phyloP scores from a whole-genome alignment of 2,797 vertebrate species.

The Psittacula derbiana region DNA sequence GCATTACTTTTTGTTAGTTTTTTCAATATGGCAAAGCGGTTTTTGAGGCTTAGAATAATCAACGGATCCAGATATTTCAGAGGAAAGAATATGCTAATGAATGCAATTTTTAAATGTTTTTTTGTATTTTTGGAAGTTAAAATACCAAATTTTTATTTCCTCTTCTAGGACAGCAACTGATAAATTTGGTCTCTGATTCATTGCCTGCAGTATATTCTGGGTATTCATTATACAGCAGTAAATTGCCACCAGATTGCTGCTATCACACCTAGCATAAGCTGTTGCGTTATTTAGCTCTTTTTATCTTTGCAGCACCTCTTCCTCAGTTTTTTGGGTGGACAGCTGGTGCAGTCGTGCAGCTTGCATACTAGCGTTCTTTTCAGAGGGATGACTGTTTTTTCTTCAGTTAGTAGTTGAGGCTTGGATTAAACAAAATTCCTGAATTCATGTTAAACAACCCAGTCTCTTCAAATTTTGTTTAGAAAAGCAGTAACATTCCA shows the following conservation, averaged over 20 bases:
- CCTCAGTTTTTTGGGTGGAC: neutral
- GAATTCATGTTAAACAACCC: neutral
- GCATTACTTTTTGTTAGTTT: neutral
- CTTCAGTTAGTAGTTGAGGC: neutral
- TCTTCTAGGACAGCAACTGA: neutral
- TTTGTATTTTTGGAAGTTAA: neutral
- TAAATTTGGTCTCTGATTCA: conserved; percentile 41
- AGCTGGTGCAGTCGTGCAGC: neutral
- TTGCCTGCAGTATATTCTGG: conserved; percentile 22
- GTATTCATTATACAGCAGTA: conserved; percentile 37
- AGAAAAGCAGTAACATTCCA: neutral
- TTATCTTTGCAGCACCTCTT: conserved; percentile 37
- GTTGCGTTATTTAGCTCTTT: conserved; percentile 8
- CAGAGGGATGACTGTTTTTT: neutral
- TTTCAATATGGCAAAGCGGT: neutral
- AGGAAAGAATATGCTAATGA: neutral
- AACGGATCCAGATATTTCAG: neutral
- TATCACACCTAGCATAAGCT: conserved; percentile 41
- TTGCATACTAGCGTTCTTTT: neutral
- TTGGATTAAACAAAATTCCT: neutral
- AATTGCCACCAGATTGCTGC: conserved; percentile 45
- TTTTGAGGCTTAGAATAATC: neutral
- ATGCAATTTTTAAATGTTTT: neutral
- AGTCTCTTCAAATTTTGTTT: neutral
- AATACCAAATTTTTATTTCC: neutral